Evolutionary conservation across 2,113 vertebrate species (phyloP).

Genomic region (Scortum barcoo): DNA sequence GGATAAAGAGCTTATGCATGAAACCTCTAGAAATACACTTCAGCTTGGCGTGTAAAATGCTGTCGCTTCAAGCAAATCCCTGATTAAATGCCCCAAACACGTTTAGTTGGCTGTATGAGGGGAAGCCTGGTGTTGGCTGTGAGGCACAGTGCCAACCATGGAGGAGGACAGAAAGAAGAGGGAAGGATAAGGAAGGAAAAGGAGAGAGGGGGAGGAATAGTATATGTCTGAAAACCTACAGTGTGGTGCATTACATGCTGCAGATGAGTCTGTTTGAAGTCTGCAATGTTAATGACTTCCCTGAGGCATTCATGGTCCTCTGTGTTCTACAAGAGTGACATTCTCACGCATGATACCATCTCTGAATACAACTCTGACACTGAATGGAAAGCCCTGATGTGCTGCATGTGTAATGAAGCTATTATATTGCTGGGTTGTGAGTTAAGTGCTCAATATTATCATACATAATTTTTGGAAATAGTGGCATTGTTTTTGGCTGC

Average conservation of each 20-base stretch:
- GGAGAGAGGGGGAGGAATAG: neutral
- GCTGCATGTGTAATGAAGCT: neutral
- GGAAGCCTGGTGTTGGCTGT: slow-evolving; percentile 54
- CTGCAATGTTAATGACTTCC: slow-evolving; percentile 26
- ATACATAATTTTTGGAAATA: neutral
- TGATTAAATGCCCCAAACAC: slow-evolving; percentile 69
- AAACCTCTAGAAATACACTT: slow-evolving; percentile 77
- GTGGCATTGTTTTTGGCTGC: neutral
- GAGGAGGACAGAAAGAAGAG: slow-evolving; percentile 40
- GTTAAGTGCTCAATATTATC: slow-evolving; percentile 9
- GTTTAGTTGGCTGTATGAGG: slow-evolving; percentile 66
- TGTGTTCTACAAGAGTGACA: slow-evolving; percentile 16
- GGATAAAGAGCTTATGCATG: slow-evolving; percentile 78
- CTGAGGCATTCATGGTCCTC: slow-evolving; percentile 24
- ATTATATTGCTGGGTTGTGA: slow-evolving; percentile 1
- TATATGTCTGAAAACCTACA: slow-evolving; percentile 36
- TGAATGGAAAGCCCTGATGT: neutral
- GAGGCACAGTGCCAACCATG: slow-evolving; percentile 42
- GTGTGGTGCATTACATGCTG: slow-evolving; percentile 14
- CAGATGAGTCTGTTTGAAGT: slow-evolving; percentile 56
- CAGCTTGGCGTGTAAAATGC: slow-evolving; percentile 69
- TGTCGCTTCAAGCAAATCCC: slow-evolving; percentile 76
- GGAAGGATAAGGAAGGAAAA: slow-evolving; percentile 4
- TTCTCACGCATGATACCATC: slow-evolving; percentile 38
- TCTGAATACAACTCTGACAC: slow-evolving; percentile 5